phyloP scores from a whole-genome alignment of 2,113 vertebrate species.

The Thamnophis sirtalis region DNA sequence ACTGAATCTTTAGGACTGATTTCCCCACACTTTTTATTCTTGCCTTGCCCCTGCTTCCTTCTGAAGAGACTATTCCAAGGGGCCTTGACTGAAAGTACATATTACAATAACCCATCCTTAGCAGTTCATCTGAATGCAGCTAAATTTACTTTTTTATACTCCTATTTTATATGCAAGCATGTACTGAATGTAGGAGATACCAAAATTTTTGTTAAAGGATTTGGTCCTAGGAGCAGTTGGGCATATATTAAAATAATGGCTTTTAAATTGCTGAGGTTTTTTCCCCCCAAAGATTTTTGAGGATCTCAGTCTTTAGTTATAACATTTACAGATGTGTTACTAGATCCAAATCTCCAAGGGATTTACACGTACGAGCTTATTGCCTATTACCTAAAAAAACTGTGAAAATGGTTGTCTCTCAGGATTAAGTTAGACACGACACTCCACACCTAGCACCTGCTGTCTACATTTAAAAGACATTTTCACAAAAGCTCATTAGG shows the following conservation, averaged over 20 bases:
- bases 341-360: neutral
- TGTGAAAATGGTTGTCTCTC: neutral
- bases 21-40: neutral
- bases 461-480: neutral
- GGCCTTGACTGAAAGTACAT: neutral
- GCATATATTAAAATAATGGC: neutral
- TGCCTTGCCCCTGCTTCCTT: neutral
- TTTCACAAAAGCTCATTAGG: neutral
- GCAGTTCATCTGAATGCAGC: neutral
- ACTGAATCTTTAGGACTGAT: neutral
- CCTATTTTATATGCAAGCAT: neutral
- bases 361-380: neutral
- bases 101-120: neutral
- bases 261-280: neutral
- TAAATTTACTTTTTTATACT: neutral
- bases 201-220: neutral
- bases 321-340: neutral
- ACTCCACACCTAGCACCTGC: neutral
- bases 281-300: neutral
- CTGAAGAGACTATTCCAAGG: neutral
- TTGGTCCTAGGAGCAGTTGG: neutral
- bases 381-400: neutral
- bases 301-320: neutral
- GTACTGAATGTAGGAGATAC: neutral
- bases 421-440: neutral